Evolutionary conservation across 2,113 vertebrate genomes (phyloP).

Genomic region (Sminthopsis crassicaudata): DNA sequence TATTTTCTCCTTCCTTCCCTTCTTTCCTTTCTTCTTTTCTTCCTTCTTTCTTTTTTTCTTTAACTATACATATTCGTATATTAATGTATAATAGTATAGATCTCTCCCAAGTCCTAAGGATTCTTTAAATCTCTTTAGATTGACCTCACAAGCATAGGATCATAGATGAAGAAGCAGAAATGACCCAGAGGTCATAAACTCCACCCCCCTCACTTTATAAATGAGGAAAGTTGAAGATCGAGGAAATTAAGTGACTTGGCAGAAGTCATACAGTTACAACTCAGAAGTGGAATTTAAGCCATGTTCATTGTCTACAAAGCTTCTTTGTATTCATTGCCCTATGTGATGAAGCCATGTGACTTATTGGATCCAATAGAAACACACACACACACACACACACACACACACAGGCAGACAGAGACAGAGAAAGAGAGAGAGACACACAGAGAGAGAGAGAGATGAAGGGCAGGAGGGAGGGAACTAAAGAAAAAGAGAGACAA

Average conservation of each 20-base stretch:
- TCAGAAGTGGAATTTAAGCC: background rate
- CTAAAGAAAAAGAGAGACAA: too few species aligned
- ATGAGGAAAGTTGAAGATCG: background rate
- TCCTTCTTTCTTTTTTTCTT: background rate
- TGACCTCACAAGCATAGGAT: background rate
- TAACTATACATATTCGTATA: background rate
- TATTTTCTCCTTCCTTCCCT: too few species aligned
- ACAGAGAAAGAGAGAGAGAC: too few species aligned
- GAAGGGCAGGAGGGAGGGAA: too few species aligned
- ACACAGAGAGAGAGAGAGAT: too few species aligned
- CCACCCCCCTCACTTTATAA: background rate
- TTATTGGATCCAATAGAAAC: background rate
- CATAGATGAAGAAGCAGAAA: background rate
- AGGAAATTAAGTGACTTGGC: background rate
- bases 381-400: too few species aligned
- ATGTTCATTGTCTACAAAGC: background rate
- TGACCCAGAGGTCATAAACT: too few species aligned
- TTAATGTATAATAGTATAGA: background rate
- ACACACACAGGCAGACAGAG: too few species aligned
- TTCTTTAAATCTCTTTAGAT: conserved; percentile 40
- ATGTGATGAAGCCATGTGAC: background rate
- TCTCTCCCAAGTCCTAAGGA: background rate
- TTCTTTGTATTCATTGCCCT: background rate
- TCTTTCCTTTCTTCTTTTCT: too few species aligned
- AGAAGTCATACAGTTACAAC: background rate